Conservation (phyloP, 2,888 invertebrate species). For the Polia nebulosa region DNA sequence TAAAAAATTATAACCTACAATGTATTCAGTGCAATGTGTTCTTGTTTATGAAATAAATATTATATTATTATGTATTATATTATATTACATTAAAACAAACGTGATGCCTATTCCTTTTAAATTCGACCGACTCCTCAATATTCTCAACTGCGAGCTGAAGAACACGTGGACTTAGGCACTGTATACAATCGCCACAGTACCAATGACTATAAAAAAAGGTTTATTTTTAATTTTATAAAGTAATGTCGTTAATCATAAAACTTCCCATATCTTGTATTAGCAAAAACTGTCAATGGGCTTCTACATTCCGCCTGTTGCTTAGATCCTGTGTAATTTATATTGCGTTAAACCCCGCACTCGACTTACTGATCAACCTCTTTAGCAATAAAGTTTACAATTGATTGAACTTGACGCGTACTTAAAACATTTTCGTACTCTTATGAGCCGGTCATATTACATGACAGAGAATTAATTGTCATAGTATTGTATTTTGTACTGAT, state of each 20-base stretch:
- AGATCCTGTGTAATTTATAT: constrained; percentile 79
- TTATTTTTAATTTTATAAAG: not conserved
- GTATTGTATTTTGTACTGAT: constrained; percentile 52
- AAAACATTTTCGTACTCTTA: constrained; percentile 22
- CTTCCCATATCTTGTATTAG: constrained; percentile 60
- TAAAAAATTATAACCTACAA: too few species aligned
- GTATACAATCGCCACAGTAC: too few species aligned
- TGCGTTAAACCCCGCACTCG: constrained; percentile 46
- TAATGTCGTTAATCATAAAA: constrained; percentile 66
- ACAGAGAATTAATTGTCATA: constrained; percentile 66
- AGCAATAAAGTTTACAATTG: constrained; percentile 37
- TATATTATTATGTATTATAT: too few species aligned
- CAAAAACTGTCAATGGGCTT: constrained; percentile 79
- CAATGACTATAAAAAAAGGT: not conserved
- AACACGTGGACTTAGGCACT: too few species aligned
- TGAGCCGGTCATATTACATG: constrained; percentile 59
- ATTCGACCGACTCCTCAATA: too few species aligned
- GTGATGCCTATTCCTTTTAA: too few species aligned
- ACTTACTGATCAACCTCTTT: constrained; percentile 23
- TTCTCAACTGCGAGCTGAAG: too few species aligned
- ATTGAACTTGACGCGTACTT: constrained; percentile 20
- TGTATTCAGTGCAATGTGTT: too few species aligned
- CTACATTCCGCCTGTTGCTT: constrained; percentile 78
- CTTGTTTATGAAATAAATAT: too few species aligned
- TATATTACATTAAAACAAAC: too few species aligned